Evolutionary conservation across 2,888 invertebrate species (phyloP).

Genomic region (Girardia tigrina): DNA sequence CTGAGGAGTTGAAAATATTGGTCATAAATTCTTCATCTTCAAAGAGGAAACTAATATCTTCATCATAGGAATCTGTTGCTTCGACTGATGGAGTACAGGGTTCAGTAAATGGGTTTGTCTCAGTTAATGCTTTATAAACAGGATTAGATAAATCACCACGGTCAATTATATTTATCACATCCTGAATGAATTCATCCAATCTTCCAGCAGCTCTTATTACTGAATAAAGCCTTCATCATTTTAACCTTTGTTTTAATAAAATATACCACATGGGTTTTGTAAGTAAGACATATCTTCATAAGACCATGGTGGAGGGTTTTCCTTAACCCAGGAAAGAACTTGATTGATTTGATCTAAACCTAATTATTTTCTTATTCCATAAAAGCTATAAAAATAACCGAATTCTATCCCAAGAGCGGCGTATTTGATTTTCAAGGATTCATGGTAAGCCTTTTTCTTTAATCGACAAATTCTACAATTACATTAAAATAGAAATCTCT

Average conservation of each 20-base stretch:
- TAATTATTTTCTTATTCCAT: neutral
- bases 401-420: neutral
- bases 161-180: neutral
- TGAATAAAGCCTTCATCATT: neutral
- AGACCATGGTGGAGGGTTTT: no score
- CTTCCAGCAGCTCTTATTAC: neutral
- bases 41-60: neutral
- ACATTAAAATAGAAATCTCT: no score
- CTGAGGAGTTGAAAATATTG: neutral
- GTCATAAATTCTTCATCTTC: neutral
- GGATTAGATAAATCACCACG: neutral
- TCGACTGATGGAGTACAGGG: no score
- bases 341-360: neutral
- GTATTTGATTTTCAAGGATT: constrained; percentile 4
- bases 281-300: no score
- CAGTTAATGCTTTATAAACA: neutral
- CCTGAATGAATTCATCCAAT: neutral
- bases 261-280: no score
- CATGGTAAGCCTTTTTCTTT: constrained; percentile 9
- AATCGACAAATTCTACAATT: neutral
- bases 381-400: neutral
- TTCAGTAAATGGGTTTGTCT: neutral
- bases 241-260: no score
- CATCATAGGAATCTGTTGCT: neutral
- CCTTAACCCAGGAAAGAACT: neutral